A percentile compares a stretch with the other conserved stretches of the same genome.
phyloP scores from a whole-genome alignment of 2,113 vertebrate genomes.

The Leptosomus discolor region DNA sequence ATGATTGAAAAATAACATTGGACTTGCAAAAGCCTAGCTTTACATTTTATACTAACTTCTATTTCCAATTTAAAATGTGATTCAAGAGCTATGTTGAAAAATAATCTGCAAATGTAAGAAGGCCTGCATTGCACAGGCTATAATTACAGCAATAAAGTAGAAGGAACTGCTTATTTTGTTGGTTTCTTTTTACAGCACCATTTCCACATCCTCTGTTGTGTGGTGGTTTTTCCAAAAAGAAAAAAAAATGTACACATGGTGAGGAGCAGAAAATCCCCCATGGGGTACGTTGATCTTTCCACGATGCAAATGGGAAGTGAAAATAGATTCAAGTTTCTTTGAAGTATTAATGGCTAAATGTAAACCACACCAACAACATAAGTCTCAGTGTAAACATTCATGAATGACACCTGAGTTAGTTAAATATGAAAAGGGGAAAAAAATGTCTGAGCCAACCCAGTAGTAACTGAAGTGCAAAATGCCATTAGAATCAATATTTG shows the following conservation, averaged over 20 bases:
- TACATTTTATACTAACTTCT: not conserved
- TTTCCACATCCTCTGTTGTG: conserved; percentile 44
- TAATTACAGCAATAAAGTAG: conserved; percentile 21
- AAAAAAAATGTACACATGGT: not conserved
- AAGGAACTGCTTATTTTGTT: conserved; percentile 43
- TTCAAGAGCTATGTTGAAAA: conserved; percentile 5
- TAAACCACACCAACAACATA: not conserved
- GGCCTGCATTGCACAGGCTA: not conserved
- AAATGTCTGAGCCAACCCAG: not conserved
- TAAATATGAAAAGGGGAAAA: not conserved
- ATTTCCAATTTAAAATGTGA: not conserved
- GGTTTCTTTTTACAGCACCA: conserved; percentile 18
- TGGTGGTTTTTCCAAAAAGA: not conserved
- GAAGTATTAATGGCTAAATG: not conserved
- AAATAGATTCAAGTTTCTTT: conserved; percentile 11
- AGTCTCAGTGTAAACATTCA: not conserved
- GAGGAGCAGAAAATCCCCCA: conserved; percentile 3
- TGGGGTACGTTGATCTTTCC: not conserved
- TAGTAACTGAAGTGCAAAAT: not conserved
- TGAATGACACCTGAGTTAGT: not conserved
- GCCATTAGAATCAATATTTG: not conserved
- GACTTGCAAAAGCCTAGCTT: not conserved
- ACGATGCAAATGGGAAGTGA: not conserved
- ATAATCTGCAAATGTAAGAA: not conserved
- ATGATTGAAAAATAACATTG: not conserved